Evolutionary conservation across 2,113 vertebrate genomes (phyloP), one percentile per base, ranked within the genome.

Genomic region (Chaetorhynchus papuensis): DNA sequence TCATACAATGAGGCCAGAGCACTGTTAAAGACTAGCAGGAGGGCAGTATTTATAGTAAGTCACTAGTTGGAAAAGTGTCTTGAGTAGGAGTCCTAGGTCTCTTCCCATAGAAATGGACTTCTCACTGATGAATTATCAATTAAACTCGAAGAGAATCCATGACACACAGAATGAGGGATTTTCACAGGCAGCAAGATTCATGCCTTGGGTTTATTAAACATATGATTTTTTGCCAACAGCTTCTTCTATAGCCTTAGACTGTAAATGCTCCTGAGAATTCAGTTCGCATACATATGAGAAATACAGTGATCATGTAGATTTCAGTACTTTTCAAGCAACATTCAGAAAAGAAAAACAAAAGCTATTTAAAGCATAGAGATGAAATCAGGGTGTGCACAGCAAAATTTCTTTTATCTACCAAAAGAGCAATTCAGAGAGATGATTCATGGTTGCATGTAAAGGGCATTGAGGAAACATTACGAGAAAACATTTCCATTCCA

Each of bases 401-500:
- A 50, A 79, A 87, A 68, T 75, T 66, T 64, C 15, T 89, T 92
- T 87, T 75, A 60, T 84, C 49, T 92, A 69, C 41, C n/a, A 42
- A 56, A 94, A 87, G 35, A 61, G 16, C 23, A 89, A 65, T 92
- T 93, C 77, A 87, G 61, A 68, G 69, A 68, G n/a, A 91, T 84
- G 84, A 96, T 93, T 91, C 91, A 95, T 72, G 59, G 44, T 57
- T 87, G 6, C 30, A 78, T 47, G 37, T 61, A 94, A 91, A 91
- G 63, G 78, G 45, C 90, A 93, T 37, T 69, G 70, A 91, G 69
- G n/a, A 96, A 94, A 79, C 31, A 82, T 78, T 89, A 78, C 26
- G 45, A 76, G 77, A 79, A 95, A 91, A 95, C 13, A 93, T 79
- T 87, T 91, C 59, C 49, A 91, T 89, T 92, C 41, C 27, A 84